These are phyloP conservation scores for Aplocera efformata DNA, from an alignment of 2,888 invertebrate genomes.

Conservation along the genomic window DNA sequence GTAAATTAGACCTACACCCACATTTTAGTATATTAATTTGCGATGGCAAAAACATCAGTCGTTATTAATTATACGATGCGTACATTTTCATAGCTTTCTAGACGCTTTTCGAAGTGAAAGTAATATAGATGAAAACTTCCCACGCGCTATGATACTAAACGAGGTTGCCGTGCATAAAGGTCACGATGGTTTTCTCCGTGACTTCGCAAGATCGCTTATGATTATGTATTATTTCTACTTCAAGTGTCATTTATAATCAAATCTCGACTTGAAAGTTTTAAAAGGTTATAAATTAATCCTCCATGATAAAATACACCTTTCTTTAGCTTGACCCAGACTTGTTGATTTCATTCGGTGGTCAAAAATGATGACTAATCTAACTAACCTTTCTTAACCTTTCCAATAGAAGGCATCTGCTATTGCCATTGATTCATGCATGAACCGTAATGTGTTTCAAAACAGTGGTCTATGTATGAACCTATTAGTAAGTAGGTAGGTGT, in stretches of 20 bases:
- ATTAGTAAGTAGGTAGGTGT: not conserved
- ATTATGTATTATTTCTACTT: not conserved
- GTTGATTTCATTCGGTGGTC: too few species aligned
- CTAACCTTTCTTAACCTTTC: too few species aligned
- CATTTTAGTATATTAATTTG: conserved; percentile 4
- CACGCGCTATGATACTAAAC: conserved; percentile 13
- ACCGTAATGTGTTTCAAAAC: too few species aligned
- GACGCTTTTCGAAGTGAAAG: conserved; percentile 18
- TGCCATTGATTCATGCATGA: too few species aligned
- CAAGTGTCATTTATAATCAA: too few species aligned
- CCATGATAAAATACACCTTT: too few species aligned
- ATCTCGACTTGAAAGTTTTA: too few species aligned
- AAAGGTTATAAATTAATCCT: too few species aligned
- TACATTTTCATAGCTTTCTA: not conserved
- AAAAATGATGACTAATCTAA: too few species aligned
- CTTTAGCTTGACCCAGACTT: too few species aligned
- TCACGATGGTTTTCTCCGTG: conserved; percentile 17
- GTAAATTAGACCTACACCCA: conserved; percentile 18
- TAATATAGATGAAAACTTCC: conserved; percentile 17
- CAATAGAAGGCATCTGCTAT: too few species aligned
- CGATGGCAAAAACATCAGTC: not conserved
- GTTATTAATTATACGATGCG: conserved; percentile 2
- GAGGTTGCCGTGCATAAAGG: conserved; percentile 15
- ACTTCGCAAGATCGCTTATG: conserved; percentile 7
- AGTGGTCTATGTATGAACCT: too few species aligned